Evolutionary conservation across 2,113 vertebrate species (phyloP), one percentile per base, ranked within the genome.

Genomic region (Perca schrenkii): DNA sequence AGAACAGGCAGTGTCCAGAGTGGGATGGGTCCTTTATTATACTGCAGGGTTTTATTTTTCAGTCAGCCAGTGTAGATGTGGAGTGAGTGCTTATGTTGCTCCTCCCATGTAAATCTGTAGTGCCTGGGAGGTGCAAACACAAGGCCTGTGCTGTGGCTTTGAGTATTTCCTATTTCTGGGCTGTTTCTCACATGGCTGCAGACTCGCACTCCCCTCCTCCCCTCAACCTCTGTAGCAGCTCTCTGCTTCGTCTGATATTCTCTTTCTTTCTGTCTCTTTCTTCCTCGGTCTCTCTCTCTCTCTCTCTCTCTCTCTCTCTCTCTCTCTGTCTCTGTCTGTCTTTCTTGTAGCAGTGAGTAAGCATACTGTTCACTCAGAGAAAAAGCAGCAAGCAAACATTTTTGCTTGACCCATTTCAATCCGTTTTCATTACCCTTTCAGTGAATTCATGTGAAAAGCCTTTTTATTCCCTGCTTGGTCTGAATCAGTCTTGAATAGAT

Each of bases 331-430:
- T n/a, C n/a, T n/a, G n/a, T n/a, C n/a, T n/a, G n/a, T n/a, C 7
- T 54, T 40, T 56, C 17, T 49, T 78, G 1, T 22, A 56, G 53
- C 79, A 36, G 31, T 56, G 79, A 88, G 54, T 60, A 70, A 65
- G 70, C 82, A 68, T 22, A 70, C 79, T 74, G 74, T 86, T 79
- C 69, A 19, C 54, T 46, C 85, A 3, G 81, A 54, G 21, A 72
- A 22, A 43, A 0, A 73, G 77, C 49, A 67, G 43, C 46, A 74
- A 58, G 62, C 53, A 47, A 80, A 79, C 76, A 81, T 85, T 83
- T 83, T 85, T 17, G n/a, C 49, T 43, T 71, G 86, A 80, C 72
- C 83, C 72, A 46, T 80, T 83, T 91, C 73, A 83, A 82, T 88
- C 75, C 76, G 68, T 72, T 80, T 84, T 52, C 52, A 62, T 86